phyloP scores from a whole-genome alignment of 2,888 invertebrate genomes.

The Aplocera efformata region DNA sequence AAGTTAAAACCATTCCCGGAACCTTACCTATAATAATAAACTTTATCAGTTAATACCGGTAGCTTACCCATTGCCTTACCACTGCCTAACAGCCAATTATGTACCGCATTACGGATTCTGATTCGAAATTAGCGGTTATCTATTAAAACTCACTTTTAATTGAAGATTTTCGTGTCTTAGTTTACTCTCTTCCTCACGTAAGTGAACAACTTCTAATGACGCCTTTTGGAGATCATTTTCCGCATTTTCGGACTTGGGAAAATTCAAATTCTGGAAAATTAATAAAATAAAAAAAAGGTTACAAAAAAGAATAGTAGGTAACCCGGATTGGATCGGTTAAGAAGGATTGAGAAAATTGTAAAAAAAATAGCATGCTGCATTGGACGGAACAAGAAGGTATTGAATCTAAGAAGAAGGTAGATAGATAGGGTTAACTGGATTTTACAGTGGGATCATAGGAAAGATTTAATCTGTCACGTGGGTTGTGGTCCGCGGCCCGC shows the following conservation, averaged over 20 bases:
- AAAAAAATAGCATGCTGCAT: conserved; percentile 37
- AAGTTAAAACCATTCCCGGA: background rate
- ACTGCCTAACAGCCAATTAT: conserved; percentile 1
- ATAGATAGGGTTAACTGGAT: too few relatives aligned
- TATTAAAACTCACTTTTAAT: conserved; percentile 84
- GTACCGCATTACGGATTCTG: background rate
- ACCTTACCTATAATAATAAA: background rate
- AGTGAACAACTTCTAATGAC: conserved; percentile 86
- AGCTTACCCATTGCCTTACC: background rate
- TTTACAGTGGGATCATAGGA: too few relatives aligned
- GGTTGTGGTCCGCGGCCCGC: too few relatives aligned
- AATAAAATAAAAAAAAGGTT: conserved; percentile 25
- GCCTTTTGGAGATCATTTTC: conserved; percentile 82
- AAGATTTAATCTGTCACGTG: too few relatives aligned
- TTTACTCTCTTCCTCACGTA: conserved; percentile 88
- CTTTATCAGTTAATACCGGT: background rate
- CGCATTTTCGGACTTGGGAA: conserved; percentile 62
- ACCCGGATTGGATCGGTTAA: conserved; percentile 4
- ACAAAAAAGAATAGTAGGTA: conserved; percentile 36
- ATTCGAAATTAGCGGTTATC: conserved; percentile 18
- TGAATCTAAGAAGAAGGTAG: too few relatives aligned
- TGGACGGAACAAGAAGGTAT: conserved; percentile 1
- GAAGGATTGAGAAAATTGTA: conserved; percentile 2
- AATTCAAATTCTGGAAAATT: conserved; percentile 58
- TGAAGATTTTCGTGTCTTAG: conserved; percentile 92